A percentile compares a stretch with the other conserved stretches of the same genome.
Evolutionary conservation across 2,113 vertebrate genomes (phyloP).

Genomic region (Lepisosteus osseus): DNA sequence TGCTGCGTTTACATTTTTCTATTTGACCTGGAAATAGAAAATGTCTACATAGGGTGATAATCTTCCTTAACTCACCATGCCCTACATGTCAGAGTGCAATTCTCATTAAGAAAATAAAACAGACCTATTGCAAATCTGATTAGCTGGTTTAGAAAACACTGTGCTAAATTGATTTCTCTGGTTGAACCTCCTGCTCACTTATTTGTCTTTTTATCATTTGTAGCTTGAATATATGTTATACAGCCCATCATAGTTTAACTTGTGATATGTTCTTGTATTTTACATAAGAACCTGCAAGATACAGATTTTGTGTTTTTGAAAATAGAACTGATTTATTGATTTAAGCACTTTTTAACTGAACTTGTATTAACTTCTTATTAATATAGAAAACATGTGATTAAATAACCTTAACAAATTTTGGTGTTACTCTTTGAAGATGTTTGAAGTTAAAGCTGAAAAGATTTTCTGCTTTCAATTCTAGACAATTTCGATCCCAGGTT

Average conservation of each 20-base stretch:
- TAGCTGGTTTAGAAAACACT: slow-evolving; percentile 38
- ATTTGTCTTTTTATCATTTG: slow-evolving; percentile 27
- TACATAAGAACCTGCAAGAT: no score
- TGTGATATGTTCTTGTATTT: background rate
- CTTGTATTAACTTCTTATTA: no score
- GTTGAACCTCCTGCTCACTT: slow-evolving; percentile 36
- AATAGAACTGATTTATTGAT: no score
- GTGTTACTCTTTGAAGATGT: no score
- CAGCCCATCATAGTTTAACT: background rate
- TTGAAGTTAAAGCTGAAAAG: no score
- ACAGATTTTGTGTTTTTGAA: no score
- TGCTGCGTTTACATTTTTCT: no score
- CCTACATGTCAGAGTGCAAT: background rate
- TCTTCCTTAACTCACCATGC: background rate
- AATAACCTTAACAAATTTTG: no score
- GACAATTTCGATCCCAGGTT: no score
- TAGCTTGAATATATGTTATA: background rate
- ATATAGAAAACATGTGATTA: no score
- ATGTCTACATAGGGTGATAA: background rate
- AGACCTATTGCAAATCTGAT: slow-evolving; percentile 34
- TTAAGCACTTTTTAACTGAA: no score
- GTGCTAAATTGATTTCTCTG: slow-evolving; percentile 28
- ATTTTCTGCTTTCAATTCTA: no score
- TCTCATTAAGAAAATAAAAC: slow-evolving; percentile 1
- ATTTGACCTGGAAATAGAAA: background rate